Evolutionary conservation across 2,113 vertebrate genomes (phyloP).

Genomic region (Phrynosoma platyrhinos): DNA sequence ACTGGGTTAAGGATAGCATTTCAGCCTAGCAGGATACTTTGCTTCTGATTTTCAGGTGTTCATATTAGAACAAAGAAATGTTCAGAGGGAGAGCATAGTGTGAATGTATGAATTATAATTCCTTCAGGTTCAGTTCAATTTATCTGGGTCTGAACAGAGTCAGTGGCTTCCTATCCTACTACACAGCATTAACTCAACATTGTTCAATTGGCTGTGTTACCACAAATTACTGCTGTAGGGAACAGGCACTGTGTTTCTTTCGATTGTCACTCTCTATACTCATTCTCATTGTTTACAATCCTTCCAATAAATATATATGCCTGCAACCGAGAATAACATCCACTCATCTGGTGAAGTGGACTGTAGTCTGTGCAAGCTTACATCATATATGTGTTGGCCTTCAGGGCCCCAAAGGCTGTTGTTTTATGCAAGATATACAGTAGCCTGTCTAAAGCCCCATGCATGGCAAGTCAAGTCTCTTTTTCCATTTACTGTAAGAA

Average conservation of each 20-base stretch:
- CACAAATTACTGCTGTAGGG: not conserved
- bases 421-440: not conserved
- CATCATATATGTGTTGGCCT: not conserved
- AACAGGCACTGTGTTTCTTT: not conserved
- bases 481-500: not conserved
- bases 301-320: not conserved
- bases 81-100: not conserved
- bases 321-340: not conserved
- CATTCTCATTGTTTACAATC: not conserved
- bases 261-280: not conserved
- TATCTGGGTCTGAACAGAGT: not conserved
- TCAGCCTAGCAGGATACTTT: not conserved
- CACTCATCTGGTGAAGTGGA: not conserved
- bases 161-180: not conserved
- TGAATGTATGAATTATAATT: not conserved
- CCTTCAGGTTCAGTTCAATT: not conserved
- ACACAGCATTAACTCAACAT: not conserved
- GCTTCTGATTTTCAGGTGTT: not conserved
- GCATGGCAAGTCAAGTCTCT: not conserved
- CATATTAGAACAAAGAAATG: not conserved
- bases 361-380: not conserved
- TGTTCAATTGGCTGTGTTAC: not conserved
- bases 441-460: not conserved
- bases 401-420: no score
- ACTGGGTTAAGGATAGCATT: not conserved